These are phyloP conservation scores for Phoeniculus purpureus DNA, from an alignment of 2,797 vertebrate species.

Conservation along the genomic window DNA sequence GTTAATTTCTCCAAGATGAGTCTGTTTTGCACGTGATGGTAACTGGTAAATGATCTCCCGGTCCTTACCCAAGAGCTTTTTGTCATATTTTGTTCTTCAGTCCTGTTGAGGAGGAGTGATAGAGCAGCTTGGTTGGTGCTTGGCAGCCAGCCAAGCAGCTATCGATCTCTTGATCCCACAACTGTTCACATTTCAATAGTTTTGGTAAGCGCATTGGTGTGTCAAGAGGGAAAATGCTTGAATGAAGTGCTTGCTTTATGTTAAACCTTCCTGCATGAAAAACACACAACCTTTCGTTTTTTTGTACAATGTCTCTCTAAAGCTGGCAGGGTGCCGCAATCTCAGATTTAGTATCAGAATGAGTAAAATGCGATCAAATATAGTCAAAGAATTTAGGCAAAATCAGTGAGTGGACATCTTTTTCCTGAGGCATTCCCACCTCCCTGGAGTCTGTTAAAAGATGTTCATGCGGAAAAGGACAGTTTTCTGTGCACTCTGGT, in stretches of 20 bases:
- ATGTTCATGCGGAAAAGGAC: background rate
- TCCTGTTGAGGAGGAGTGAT: background rate
- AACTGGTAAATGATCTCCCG: background rate
- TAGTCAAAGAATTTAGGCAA: background rate
- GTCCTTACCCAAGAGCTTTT: background rate
- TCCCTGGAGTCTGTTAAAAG: background rate
- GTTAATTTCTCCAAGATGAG: background rate
- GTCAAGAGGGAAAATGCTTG: background rate
- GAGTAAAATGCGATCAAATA: background rate
- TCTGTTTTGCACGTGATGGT: background rate
- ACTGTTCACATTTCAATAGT: background rate
- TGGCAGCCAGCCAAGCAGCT: background rate
- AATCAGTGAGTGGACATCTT: background rate
- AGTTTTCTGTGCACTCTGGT: background rate
- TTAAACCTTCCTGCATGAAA: background rate
- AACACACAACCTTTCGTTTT: background rate
- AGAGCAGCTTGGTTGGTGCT: fast-evolving
- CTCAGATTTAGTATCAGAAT: background rate
- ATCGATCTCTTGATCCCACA: background rate
- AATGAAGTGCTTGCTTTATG: background rate
- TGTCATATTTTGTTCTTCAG: background rate
- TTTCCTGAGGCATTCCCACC: background rate
- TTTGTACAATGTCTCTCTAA: background rate
- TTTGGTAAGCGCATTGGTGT: background rate
- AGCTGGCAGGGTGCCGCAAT: background rate